These are phyloP conservation scores for Drosophila parvula DNA, from an alignment of 1,140 invertebrate genomes.

Conservation along the genomic window DNA sequence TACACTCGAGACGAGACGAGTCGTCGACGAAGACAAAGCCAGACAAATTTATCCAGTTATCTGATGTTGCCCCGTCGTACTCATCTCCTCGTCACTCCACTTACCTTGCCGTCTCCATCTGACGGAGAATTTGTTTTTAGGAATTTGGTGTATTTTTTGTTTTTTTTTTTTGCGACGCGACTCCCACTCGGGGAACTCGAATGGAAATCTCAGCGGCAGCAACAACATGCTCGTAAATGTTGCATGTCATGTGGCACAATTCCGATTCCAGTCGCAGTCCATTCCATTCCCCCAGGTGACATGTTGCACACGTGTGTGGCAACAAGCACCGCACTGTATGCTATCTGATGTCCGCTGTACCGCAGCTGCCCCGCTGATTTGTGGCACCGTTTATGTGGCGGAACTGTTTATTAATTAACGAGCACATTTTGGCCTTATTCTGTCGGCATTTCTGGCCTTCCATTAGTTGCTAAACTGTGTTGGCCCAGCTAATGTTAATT, in stretches of 20 bases:
- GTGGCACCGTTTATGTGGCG: slow-evolving; percentile 58
- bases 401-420: slow-evolving; percentile 68
- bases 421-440: slow-evolving; percentile 38
- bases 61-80: slow-evolving; percentile 27
- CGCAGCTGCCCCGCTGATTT: slow-evolving; percentile 49
- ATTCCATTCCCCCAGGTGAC: slow-evolving; percentile 54
- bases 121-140: slow-evolving; percentile 45
- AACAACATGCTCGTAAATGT: slow-evolving; percentile 46
- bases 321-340: slow-evolving; percentile 4
- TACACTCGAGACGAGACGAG: slow-evolving; percentile 43
- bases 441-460: slow-evolving; percentile 26
- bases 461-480: slow-evolving; percentile 67
- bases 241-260: slow-evolving; percentile 49
- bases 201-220: slow-evolving; percentile 30
- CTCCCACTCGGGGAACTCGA: slow-evolving; percentile 33
- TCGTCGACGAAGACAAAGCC: slow-evolving; percentile 48
- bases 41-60: slow-evolving; percentile 75
- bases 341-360: slow-evolving; percentile 10
- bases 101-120: neutral
- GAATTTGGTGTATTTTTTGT: slow-evolving; percentile 33
- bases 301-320: slow-evolving; percentile 66
- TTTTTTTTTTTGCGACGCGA: slow-evolving; percentile 5
- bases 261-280: slow-evolving; percentile 17
- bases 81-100: slow-evolving; percentile 24
- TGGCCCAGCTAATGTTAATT: slow-evolving; percentile 45